Percentiles rank a stretch among this genome's conserved stretches.
These are phyloP conservation scores for Metaphire vulgaris DNA, from an alignment of 1,140 invertebrate genomes.

Conservation along the genomic window DNA sequence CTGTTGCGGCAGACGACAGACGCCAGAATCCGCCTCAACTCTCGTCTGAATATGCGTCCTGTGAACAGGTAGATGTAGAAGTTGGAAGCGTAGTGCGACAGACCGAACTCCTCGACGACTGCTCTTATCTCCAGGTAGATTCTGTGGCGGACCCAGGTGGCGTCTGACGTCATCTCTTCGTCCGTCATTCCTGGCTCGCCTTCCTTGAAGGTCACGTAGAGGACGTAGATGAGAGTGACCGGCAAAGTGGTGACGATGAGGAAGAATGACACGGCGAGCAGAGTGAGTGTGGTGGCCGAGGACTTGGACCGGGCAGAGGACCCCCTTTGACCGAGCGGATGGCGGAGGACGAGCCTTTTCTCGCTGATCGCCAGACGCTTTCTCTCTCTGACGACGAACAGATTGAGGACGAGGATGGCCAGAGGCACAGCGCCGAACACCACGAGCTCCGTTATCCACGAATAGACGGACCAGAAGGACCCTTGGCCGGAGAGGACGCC, in stretches of 20 bases:
- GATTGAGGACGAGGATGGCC: constrained; percentile 43
- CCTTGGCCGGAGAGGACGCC: constrained; percentile 25
- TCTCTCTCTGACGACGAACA: constrained; percentile 45
- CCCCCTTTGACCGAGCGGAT: background rate
- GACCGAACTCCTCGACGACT: constrained; percentile 39
- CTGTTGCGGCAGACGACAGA: constrained; percentile 4
- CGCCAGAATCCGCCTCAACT: constrained; percentile 35
- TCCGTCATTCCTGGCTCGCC: constrained; percentile 30
- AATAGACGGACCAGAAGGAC: constrained; percentile 41
- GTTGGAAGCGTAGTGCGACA: constrained; percentile 49
- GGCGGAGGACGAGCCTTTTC: constrained; percentile 30
- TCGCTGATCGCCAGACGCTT: constrained; percentile 36
- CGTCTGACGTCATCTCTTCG: constrained; percentile 32
- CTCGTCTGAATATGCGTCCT: constrained; percentile 42
- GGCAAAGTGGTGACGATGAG: constrained; percentile 47
- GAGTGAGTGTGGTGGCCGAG: constrained; percentile 43
- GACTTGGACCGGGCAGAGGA: constrained; percentile 11
- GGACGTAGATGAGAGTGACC: constrained; percentile 42
- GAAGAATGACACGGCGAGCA: constrained; percentile 48
- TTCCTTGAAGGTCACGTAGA: constrained; percentile 33
- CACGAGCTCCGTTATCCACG: constrained; percentile 43
- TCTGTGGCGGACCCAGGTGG: constrained; percentile 41
- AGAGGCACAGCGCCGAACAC: constrained; percentile 44
- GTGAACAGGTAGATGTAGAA: constrained; percentile 49
- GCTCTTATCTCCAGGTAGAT: constrained; percentile 40